phyloP scores from a whole-genome alignment of 37 sponge, comb jelly and placozoan genomes.

The Corticium candelabrum region DNA sequence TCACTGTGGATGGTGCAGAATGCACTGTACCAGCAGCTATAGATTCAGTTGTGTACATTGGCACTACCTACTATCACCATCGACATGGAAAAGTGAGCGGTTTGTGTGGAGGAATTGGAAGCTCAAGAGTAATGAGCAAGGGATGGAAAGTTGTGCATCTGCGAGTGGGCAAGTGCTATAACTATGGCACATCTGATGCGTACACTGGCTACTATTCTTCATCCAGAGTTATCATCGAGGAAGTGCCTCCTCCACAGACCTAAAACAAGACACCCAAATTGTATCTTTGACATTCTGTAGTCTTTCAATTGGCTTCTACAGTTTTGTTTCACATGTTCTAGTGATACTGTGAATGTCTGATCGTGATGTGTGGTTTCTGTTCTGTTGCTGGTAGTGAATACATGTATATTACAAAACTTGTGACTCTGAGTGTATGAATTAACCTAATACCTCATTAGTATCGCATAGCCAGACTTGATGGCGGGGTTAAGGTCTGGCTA shows the following conservation, averaged over 20 bases:
- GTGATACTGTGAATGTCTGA: too few relatives aligned
- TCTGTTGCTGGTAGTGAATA: too few relatives aligned
- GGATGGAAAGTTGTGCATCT: neutral
- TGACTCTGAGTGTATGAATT: too few relatives aligned
- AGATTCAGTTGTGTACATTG: neutral
- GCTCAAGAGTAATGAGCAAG: neutral
- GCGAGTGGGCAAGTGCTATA: neutral
- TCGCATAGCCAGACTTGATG: too few relatives aligned
- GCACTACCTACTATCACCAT: neutral
- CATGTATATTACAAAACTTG: too few relatives aligned
- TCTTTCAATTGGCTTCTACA: too few relatives aligned
- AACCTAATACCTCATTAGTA: too few relatives aligned
- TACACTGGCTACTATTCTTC: neutral
- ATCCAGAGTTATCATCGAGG: slow-evolving; percentile 7
- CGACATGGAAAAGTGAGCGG: neutral
- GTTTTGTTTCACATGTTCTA: too few relatives aligned
- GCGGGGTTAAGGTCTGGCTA: too few relatives aligned
- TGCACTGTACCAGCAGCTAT: neutral
- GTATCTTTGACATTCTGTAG: too few relatives aligned
- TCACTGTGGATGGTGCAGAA: slow-evolving; percentile 1
- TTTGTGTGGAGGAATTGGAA: neutral
- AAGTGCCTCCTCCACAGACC: slow-evolving; percentile 1
- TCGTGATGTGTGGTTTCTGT: too few relatives aligned
- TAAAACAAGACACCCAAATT: too few relatives aligned
- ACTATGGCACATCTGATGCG: neutral